A percentile compares a stretch with the other conserved stretches of the same genome.
Evolutionary conservation across 2,888 invertebrate genomes (phyloP).

Genomic region (Noctua janthe): DNA sequence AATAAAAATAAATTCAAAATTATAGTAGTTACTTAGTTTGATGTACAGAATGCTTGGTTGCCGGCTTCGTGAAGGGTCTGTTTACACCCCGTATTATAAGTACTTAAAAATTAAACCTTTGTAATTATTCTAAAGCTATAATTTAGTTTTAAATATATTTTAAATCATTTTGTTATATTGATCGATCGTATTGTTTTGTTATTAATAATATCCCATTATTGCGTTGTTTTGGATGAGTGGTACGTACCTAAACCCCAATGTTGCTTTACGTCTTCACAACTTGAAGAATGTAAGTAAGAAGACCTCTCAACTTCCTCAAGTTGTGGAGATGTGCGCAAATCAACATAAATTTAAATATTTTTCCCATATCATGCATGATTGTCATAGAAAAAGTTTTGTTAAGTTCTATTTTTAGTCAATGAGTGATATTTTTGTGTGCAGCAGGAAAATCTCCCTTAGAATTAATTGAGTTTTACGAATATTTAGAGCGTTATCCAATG

Average conservation of each 20-base stretch:
- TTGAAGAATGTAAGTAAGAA: background rate
- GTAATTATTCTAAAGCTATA: background rate
- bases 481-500: background rate
- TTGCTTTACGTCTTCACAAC: background rate
- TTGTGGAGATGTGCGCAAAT: background rate
- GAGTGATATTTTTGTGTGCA: background rate
- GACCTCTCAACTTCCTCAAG: background rate
- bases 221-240: background rate
- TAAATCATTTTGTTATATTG: background rate
- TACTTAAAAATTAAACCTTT: background rate
- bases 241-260: background rate
- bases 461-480: background rate
- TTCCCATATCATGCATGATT: constrained; percentile 7
- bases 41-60: too few relatives aligned
- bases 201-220: background rate
- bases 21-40: too few relatives aligned
- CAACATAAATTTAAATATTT: background rate
- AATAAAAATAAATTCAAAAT: too few relatives aligned
- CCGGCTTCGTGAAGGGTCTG: too few relatives aligned
- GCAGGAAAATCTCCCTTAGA: background rate
- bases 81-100: too few relatives aligned
- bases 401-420: background rate
- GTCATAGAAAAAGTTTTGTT: background rate
- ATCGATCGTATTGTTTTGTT: background rate
- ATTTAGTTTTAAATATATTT: background rate